These are phyloP conservation scores for Catocala sponsa DNA, from an alignment of 2,888 invertebrate genomes.

Conservation along the genomic window DNA sequence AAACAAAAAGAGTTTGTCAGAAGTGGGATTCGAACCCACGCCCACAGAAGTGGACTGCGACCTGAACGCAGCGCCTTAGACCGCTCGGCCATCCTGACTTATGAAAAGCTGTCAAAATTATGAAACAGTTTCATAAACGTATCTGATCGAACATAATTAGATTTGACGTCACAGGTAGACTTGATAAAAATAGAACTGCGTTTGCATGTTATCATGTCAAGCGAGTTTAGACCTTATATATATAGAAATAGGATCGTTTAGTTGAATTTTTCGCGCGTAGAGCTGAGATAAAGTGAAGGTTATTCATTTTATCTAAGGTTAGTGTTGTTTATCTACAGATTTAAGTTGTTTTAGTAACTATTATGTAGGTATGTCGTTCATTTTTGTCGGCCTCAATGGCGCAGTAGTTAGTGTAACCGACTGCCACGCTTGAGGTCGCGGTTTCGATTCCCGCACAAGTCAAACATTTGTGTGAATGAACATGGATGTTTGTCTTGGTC, in stretches of 20 bases:
- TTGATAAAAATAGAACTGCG: constrained; percentile 33
- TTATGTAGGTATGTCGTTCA: no score
- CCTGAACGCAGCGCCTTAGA: constrained; percentile 86
- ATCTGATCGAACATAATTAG: constrained; percentile 39
- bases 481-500: no score
- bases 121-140: background rate
- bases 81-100: constrained; percentile 83
- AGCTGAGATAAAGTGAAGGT: background rate
- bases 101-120: constrained; percentile 35
- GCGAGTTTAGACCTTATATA: background rate
- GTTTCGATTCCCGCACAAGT: no score
- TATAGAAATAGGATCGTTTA: constrained; percentile 3
- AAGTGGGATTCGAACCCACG: constrained; percentile 86
- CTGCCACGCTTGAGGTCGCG: no score
- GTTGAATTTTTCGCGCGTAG: background rate
- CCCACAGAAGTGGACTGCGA: constrained; percentile 86
- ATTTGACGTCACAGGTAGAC: constrained; percentile 53
- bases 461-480: no score
- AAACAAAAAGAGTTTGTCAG: constrained; percentile 68
- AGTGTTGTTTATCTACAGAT: background rate
- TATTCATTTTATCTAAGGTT: background rate
- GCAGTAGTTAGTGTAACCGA: no score
- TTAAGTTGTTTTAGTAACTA: background rate
- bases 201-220: constrained; percentile 15
- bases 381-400: no score